These are phyloP conservation scores for Parasteatoda lunata DNA, from an alignment of 2,888 invertebrate species.

Conservation along the genomic window DNA sequence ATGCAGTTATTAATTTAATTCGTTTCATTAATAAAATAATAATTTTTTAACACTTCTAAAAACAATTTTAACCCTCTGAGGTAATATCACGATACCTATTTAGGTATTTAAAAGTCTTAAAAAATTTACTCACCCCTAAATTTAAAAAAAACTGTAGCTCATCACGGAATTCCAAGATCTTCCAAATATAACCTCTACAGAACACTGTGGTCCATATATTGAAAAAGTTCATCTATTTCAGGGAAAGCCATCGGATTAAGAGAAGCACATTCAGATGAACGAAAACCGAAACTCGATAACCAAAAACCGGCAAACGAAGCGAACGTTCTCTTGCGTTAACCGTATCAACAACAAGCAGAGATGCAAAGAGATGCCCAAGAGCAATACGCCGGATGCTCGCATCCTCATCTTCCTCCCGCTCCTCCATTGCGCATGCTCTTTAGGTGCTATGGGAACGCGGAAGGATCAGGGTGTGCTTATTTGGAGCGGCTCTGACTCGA, in stretches of 20 bases:
- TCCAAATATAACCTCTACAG: background rate
- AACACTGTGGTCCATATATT: constrained; percentile 1
- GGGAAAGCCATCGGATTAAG: constrained; percentile 9
- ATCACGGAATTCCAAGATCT: no score
- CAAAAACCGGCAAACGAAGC: constrained; percentile 15
- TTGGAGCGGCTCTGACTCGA: constrained; percentile 56
- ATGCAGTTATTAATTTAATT: no score
- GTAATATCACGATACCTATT: no score
- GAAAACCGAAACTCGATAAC: constrained; percentile 21
- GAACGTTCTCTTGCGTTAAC: constrained; percentile 32
- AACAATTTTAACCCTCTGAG: no score
- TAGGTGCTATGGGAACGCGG: constrained; percentile 44
- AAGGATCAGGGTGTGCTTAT: constrained; percentile 64
- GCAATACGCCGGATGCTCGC: constrained; percentile 48
- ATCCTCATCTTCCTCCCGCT: constrained; percentile 43
- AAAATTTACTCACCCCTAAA: background rate
- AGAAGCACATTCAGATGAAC: constrained; percentile 10
- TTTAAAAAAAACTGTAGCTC: no score
- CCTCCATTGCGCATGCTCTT: constrained; percentile 34
- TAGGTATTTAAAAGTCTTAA: no score
- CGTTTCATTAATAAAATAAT: no score
- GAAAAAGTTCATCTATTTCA: background rate
- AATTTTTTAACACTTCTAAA: no score
- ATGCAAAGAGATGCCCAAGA: constrained; percentile 68
- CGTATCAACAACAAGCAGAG: constrained; percentile 64